phyloP scores from a whole-genome alignment of 2,797 vertebrate genomes.

The Acanthurus tractus region DNA sequence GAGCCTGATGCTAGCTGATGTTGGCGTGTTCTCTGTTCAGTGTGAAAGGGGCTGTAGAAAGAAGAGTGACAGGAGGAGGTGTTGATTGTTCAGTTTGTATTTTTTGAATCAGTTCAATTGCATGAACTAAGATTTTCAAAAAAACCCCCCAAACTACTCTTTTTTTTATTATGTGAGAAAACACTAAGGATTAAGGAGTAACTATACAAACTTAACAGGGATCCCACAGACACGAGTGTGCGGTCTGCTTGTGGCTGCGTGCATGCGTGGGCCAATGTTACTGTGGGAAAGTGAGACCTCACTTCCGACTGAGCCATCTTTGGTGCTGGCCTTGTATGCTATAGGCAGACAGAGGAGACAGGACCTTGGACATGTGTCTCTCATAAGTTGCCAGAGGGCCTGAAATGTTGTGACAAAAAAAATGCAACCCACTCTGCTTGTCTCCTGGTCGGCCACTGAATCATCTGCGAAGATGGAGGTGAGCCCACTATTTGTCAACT shows the following conservation, averaged over 20 bases:
- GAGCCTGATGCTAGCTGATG: too few relatives aligned
- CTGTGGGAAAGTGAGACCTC: slow-evolving; percentile 60
- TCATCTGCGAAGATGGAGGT: slow-evolving; percentile 66
- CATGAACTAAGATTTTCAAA: slow-evolving; percentile 21
- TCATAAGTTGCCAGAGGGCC: slow-evolving; percentile 61
- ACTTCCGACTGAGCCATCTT: slow-evolving; percentile 49
- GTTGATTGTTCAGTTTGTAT: background rate
- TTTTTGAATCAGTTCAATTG: slow-evolving; percentile 2
- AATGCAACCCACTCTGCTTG: slow-evolving; percentile 60
- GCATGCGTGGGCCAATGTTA: slow-evolving; percentile 66
- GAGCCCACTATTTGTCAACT: slow-evolving; percentile 67
- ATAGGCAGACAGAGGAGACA: slow-evolving; percentile 64
- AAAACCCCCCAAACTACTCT: slow-evolving; percentile 5
- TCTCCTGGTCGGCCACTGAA: slow-evolving; percentile 61
- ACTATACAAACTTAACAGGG: slow-evolving; percentile 52
- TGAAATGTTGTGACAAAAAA: slow-evolving; percentile 64
- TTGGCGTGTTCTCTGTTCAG: too few relatives aligned
- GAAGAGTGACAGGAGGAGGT: background rate
- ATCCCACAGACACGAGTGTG: slow-evolving; percentile 45
- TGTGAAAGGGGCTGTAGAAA: background rate
- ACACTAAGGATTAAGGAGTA: slow-evolving; percentile 32
- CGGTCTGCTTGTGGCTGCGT: slow-evolving; percentile 56
- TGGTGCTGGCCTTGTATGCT: slow-evolving; percentile 54
- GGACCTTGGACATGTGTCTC: slow-evolving; percentile 59
- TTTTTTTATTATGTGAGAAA: slow-evolving; percentile 36